Conservation (phyloP, 2,113 vertebrate species). For the Onychostoma macrolepis region DNA sequence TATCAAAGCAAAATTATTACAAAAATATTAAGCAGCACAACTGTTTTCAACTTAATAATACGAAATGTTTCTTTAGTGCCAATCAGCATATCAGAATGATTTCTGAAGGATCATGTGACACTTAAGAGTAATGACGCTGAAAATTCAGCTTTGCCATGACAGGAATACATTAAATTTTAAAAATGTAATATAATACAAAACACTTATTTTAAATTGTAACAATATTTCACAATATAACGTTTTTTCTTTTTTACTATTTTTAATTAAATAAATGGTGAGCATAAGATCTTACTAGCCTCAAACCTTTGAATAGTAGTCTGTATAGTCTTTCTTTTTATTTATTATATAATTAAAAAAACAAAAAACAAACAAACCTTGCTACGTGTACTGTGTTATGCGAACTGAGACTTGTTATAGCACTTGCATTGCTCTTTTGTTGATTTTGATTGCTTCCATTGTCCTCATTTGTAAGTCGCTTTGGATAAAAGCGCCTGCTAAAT, state of each 20-base stretch:
- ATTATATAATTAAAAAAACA: too few relatives aligned
- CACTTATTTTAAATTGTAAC: background rate
- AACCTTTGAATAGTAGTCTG: background rate
- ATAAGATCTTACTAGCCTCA: background rate
- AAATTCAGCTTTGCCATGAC: too few relatives aligned
- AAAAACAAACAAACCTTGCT: too few relatives aligned
- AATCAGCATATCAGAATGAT: background rate
- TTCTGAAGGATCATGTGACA: background rate
- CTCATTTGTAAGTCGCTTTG: too few relatives aligned
- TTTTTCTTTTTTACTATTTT: background rate
- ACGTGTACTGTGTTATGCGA: too few relatives aligned
- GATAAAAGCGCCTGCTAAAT: too few relatives aligned
- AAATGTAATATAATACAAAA: background rate
- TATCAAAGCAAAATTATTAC: background rate
- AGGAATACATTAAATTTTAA: too few relatives aligned
- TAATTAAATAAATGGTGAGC: background rate
- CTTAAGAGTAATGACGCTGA: too few relatives aligned
- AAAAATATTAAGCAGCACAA: background rate
- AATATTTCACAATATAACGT: background rate
- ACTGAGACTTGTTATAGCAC: too few relatives aligned
- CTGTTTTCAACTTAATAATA: background rate
- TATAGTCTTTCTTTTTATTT: too few relatives aligned
- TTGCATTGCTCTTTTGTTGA: too few relatives aligned
- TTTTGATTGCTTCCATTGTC: too few relatives aligned
- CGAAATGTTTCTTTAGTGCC: background rate